Evolutionary conservation across 2,113 vertebrate species (phyloP), one percentile per base, ranked within the genome.

Genomic region (Larimichthys crocea): DNA sequence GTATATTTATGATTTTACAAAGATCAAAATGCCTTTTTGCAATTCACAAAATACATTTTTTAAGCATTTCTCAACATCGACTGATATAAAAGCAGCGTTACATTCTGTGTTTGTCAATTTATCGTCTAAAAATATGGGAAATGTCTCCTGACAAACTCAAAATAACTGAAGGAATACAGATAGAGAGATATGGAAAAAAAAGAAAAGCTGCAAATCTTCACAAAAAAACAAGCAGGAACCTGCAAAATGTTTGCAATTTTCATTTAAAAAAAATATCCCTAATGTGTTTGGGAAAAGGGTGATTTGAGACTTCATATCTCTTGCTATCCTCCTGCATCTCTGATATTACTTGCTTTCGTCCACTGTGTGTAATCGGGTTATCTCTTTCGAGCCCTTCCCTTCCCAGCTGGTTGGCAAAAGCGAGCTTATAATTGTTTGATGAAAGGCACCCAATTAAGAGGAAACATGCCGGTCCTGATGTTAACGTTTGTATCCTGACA

Each of bases 381-480:
- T 94, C 94, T 89, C 86, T 83, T 82, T 85, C 0, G 0, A 76
- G 87, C 73, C 87, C 85, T 86, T 94, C 93, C 92, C 90, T 90
- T 95, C 94, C 92, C 84, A 91, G 89, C 90, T 91, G 79, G 87
- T 87, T 86, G 89, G 89, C 10, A 35, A 85, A 88, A 88, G 90
- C 62, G 89, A 95, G 89, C 93, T 67, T 24, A 82, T 89, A 91
- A 94, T 88, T 82, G 89, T 94, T 89, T 85, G 93, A 94, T 94
- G 91, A 95, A 93, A 90, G 90, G 78, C 83, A 70, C 83, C 70
- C 70, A 85, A 85, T 89, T 85, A 86, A 78, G 92, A 91, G 88
- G 90, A 93, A 93, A 87, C 82, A 86, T 78, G 61, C 79, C 84
- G 85, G 56, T 86, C 74, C 66, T 89, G 85, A 91, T 92, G 85